Evolutionary conservation across 2,113 vertebrate species (phyloP), one percentile per base, ranked within the genome.

Genomic region (Helogale parvula): DNA sequence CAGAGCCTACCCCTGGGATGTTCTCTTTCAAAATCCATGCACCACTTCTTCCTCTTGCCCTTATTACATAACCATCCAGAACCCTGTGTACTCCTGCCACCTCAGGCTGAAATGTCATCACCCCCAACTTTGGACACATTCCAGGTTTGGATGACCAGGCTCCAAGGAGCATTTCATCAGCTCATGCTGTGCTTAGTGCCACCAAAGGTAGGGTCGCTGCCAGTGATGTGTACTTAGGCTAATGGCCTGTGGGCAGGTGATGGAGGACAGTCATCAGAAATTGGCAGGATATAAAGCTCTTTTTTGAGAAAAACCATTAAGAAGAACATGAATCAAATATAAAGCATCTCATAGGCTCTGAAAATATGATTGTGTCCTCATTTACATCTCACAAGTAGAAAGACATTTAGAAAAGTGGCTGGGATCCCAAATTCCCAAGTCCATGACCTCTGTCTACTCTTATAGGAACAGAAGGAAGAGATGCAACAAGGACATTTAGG

Each of bases 281-380:
- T 66, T 96, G 97, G 96, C 95, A 97, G 96, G 74, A 91, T 83
- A 87, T 21, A 57, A 65, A 91, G 13, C 25, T 96, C 41, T 95
- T 96, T 93, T 84, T 84, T 90, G 74, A 94, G 74, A 68, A 98
- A 94, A 98, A 50, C 68, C 72, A 94, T 96, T 97, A 91, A 92
- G 90, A 63, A 96, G 88, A 93, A 83, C 60, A 97, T 87, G 92
- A 96, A 89, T 98, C 93, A 94, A 94, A 89, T 38, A 93, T 76
- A 95, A 91, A 93, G 87, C 88, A 45, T 81, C 23, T 72, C 91
- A 86, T 74, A 72, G n/a, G 17, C 76, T 93, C 89, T 94, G 89
- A 41, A 96, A 95, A 97, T 87, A 35, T 65, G 66, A 81, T 68
- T 72, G 21, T 72, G 38, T 93, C 60, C 71, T 91, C 35, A 85